Percentiles rank a stretch among this genome's conserved stretches.
phyloP scores from a whole-genome alignment of 1,140 invertebrate species.

The Protaetia brevitarsis region DNA sequence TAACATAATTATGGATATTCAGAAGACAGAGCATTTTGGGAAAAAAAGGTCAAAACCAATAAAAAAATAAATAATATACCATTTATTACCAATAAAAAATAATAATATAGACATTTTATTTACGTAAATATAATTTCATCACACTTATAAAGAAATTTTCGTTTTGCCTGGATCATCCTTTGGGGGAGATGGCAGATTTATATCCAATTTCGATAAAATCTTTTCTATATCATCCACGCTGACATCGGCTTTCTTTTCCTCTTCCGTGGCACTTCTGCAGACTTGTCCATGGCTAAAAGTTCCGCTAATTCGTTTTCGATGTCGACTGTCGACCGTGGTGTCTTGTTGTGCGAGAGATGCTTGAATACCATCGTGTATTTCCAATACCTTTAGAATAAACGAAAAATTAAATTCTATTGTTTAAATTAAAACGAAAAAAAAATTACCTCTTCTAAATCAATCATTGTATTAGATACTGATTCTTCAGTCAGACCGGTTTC shows the following conservation, averaged over 20 bases:
- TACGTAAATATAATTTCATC: background rate
- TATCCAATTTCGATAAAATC: constrained; percentile 30
- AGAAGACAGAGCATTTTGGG: too few relatives aligned
- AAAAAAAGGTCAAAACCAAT: too few relatives aligned
- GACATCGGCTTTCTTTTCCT: background rate
- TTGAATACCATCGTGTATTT: constrained; percentile 48
- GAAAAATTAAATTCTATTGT: background rate
- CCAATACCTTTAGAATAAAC: constrained; percentile 41
- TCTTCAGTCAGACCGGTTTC: constrained; percentile 48
- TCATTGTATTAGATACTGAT: constrained; percentile 48
- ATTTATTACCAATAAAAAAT: too few relatives aligned
- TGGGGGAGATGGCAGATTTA: constrained; percentile 34
- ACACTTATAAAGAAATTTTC: constrained; percentile 14
- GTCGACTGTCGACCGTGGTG: constrained; percentile 38
- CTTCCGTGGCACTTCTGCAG: background rate
- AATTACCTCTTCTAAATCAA: constrained; percentile 47
- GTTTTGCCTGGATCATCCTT: background rate
- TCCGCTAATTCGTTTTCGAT: constrained; percentile 48
- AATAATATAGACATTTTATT: background rate
- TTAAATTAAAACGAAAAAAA: background rate
- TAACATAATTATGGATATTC: too few relatives aligned
- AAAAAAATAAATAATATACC: too few relatives aligned
- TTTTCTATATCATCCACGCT: constrained; percentile 32
- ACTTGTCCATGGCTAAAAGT: constrained; percentile 34
- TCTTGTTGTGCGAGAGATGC: constrained; percentile 39